Conservation (phyloP, 2,888 invertebrate species). For the Abrostola tripartita region DNA sequence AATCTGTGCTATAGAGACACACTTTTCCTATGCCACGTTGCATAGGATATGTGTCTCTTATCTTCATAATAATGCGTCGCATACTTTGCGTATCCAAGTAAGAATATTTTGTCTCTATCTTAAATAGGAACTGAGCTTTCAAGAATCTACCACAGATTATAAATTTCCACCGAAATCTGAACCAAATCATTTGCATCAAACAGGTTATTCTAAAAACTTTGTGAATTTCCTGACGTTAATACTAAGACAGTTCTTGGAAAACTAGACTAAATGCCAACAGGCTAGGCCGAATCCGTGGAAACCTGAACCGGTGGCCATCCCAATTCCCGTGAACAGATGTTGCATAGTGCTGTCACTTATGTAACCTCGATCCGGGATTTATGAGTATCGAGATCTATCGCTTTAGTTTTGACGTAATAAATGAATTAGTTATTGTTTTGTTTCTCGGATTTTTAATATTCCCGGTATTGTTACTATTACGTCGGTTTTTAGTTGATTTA, state of each 20-base stretch:
- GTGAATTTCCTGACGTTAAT: conserved; percentile 7
- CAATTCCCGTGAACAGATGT: conserved; percentile 31
- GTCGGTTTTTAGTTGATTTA: neutral
- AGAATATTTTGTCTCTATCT: no score
- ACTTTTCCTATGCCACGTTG: no score
- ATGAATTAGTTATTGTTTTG: conserved; percentile 14
- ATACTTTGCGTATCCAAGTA: no score
- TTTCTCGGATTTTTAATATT: conserved; percentile 13
- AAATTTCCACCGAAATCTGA: no score
- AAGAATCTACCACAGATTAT: no score
- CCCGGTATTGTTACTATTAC: neutral
- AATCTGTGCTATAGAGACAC: no score
- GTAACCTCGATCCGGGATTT: conserved; percentile 38
- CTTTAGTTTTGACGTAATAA: conserved; percentile 21
- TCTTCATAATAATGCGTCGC: no score
- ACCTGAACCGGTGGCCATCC: conserved; percentile 10
- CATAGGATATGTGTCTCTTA: no score
- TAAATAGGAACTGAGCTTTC: no score
- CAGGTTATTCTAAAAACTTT: conserved; percentile 18
- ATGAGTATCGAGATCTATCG: conserved; percentile 22
- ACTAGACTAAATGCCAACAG: conserved; percentile 20
- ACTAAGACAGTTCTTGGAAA: conserved; percentile 31
- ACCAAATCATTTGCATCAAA: neutral
- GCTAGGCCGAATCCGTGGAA: conserved; percentile 30
- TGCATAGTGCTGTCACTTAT: conserved; percentile 45